Conservation (phyloP, 2,113 vertebrate species). For the Anguilla rostrata region DNA sequence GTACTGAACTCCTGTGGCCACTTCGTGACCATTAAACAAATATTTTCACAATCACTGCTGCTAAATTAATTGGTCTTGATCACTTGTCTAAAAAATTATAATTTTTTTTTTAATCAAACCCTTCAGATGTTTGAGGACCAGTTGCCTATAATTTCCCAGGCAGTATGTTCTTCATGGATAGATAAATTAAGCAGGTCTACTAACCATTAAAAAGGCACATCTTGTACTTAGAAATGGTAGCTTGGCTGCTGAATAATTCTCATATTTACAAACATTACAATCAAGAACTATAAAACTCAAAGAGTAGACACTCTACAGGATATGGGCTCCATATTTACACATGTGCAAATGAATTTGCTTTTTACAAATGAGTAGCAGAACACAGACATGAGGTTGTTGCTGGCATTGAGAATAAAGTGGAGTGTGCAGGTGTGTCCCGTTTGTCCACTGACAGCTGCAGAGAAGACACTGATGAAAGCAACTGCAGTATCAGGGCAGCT, state of each 20-base stretch:
- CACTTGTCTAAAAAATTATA: neutral
- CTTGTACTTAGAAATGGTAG: slow-evolving; percentile 56
- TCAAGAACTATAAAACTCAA: slow-evolving; percentile 40
- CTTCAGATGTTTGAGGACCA: neutral
- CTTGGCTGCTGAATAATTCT: slow-evolving; percentile 50
- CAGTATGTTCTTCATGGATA: slow-evolving; percentile 10
- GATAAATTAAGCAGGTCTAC: slow-evolving; percentile 33
- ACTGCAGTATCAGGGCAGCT: neutral
- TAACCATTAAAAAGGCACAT: slow-evolving; percentile 66
- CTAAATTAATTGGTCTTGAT: neutral
- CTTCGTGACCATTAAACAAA: neutral
- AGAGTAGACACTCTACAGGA: slow-evolving; percentile 26
- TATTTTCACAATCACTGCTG: neutral
- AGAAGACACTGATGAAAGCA: slow-evolving; percentile 19
- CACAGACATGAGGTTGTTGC: slow-evolving; percentile 74
- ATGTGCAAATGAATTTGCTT: slow-evolving; percentile 78
- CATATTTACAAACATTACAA: slow-evolving; percentile 51
- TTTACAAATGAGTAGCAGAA: slow-evolving; percentile 57
- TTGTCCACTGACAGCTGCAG: slow-evolving; percentile 31
- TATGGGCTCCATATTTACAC: slow-evolving; percentile 63
- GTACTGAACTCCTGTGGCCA: neutral
- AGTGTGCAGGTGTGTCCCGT: neutral
- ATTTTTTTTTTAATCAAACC: neutral
- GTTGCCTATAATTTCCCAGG: neutral
- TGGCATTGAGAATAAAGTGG: slow-evolving; percentile 64